Percentiles rank a stretch among this genome's conserved stretches.
Evolutionary conservation across 2,113 vertebrate species (phyloP).

Genomic region (Tylochromis polylepis): DNA sequence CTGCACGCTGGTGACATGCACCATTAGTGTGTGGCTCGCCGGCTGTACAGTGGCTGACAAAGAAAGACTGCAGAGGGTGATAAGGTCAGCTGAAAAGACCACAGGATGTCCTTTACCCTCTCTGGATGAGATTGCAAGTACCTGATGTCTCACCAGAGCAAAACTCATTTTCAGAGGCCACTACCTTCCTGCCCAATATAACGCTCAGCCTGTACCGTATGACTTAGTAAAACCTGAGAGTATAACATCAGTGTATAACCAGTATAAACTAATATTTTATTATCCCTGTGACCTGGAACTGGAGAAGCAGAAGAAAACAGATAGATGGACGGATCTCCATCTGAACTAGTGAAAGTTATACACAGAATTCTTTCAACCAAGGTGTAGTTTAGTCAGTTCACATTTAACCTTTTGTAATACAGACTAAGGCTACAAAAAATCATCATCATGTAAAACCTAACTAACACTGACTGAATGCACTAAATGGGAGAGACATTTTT

Average conservation of each 20-base stretch:
- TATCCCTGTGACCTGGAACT: not conserved
- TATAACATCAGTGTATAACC: too few species aligned
- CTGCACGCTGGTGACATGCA: fast-evolving
- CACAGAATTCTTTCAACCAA: not conserved
- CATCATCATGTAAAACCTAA: not conserved
- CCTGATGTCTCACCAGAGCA: not conserved
- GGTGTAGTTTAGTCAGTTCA: not conserved
- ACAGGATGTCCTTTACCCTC: not conserved
- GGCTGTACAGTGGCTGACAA: not conserved
- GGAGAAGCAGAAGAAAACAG: not conserved
- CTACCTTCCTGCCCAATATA: not conserved
- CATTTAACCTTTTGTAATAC: not conserved
- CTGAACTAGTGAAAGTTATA: not conserved
- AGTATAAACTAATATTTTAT: not conserved
- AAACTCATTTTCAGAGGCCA: not conserved
- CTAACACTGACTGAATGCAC: not conserved
- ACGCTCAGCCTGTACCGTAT: not conserved
- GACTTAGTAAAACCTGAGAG: not conserved
- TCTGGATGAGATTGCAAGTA: not conserved
- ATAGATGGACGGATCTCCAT: not conserved
- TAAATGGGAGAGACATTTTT: not conserved
- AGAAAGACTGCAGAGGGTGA: not conserved
- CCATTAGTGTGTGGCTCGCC: not conserved
- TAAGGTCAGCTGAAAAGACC: not conserved
- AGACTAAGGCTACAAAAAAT: not conserved